Base-by-base conservation (phyloP, 2,797 vertebrate genomes). In the Melanotaenia maccullochi region DNA sequence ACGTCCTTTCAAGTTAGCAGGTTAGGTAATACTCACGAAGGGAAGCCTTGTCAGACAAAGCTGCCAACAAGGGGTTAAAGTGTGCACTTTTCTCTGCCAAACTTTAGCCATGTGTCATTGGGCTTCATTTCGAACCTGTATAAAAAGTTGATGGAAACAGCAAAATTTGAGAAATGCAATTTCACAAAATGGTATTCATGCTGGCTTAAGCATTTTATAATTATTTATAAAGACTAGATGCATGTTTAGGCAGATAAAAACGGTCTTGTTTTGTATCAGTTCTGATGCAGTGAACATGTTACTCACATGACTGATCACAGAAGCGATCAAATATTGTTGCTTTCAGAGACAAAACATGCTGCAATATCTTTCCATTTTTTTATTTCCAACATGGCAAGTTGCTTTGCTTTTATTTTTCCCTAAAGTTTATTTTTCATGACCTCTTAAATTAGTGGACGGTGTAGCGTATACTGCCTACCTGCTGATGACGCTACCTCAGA, bases 31-130 rank as follows among this genome's bases (percentile, higher is more conserved):
- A 62, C 59, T 75, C 49, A 72, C 80, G 67, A 75, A 69, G 51
- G 77, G 65, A 68, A 44, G 77, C 64, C 73, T 82, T 25, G 40
- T 91, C 73, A 74, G 86, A 73, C 71, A 61, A 69, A 83, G 75
- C 71, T 87, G 81, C 75, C 61, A 76, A 76, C 60, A 36, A 9
- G 1, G 3, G 88, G 91, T 92, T 87, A 93, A 92, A 92, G 87
- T 56, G 42, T 87, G 88, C 61, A 67, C 84, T 90, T 89, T 82
- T 91, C 83, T 87, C 67, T 77, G 87, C 73, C 74, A 85, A 85
- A 87, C 83, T 82, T 47, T 32, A 73, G 75, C 74, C 28, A 32
- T 30, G n/a, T 38, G 40, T 32, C 8, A 18, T 4, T 57, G 12
- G 44, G 44, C 13, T 24, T 14, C 18, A 40, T 44, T 57, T 44